phyloP scores from a whole-genome alignment of 30 jellyfish, hydroid and myxozoan genomes.

The Hydractinia symbiolongicarpus region DNA sequence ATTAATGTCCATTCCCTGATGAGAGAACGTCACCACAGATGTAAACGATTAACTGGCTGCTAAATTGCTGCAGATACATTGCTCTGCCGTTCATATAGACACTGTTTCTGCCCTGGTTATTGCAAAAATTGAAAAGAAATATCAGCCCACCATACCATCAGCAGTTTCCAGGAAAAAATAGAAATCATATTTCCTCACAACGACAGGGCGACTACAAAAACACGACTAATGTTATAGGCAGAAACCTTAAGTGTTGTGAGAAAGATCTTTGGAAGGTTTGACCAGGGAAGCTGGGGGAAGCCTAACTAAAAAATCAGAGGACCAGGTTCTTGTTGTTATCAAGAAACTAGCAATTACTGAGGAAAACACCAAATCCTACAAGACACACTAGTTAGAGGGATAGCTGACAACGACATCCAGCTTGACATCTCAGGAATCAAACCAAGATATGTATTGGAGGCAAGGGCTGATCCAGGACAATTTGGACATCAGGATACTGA shows the following conservation, averaged over 20 bases:
- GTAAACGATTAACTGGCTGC: neutral
- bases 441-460: neutral
- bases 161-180: neutral
- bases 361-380: too few species aligned
- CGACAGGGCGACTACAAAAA: slow-evolving; percentile 1
- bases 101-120: neutral
- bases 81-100: neutral
- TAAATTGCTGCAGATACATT: neutral
- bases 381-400: too few species aligned
- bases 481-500: too few species aligned
- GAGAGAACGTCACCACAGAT: neutral
- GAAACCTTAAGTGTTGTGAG: neutral
- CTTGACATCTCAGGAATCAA: neutral
- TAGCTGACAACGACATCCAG: too few species aligned
- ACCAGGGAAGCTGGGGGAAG: too few species aligned
- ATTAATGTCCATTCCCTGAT: neutral
- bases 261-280: too few species aligned
- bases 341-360: too few species aligned
- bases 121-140: neutral
- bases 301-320: too few species aligned
- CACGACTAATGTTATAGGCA: neutral
- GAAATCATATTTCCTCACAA: neutral
- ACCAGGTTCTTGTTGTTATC: too few species aligned
- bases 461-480: too few species aligned
- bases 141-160: neutral